These are phyloP conservation scores for Branchellion lobata DNA, from an alignment of 2,888 invertebrate species.

Conservation along the genomic window DNA sequence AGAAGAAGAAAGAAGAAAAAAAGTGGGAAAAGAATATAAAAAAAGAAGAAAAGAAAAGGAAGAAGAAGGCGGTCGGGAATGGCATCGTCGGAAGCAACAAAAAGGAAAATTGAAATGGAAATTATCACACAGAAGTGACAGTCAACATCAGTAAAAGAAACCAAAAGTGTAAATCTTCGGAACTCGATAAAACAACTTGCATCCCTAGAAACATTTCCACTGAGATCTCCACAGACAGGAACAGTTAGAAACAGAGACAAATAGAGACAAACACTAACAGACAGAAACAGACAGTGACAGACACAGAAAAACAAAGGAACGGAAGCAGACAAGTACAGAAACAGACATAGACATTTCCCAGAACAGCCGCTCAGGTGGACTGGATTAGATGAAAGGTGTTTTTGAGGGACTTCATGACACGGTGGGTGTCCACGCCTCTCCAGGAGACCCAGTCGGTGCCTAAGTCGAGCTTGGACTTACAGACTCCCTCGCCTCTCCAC, in stretches of 20 bases:
- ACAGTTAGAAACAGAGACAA: constrained; percentile 13
- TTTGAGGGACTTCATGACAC: too few relatives aligned
- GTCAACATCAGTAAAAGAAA: too few relatives aligned
- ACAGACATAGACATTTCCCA: constrained; percentile 18
- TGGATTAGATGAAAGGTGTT: too few relatives aligned
- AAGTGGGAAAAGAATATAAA: too few relatives aligned
- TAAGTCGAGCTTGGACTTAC: constrained; percentile 31
- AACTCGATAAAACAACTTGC: too few relatives aligned
- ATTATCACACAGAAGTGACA: too few relatives aligned
- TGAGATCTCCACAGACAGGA: too few relatives aligned
- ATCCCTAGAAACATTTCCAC: too few relatives aligned
- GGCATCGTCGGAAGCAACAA: background rate
- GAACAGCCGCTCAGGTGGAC: too few relatives aligned
- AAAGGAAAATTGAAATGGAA: too few relatives aligned
- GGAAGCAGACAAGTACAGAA: constrained; percentile 4
- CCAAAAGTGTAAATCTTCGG: too few relatives aligned
- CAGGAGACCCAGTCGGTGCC: background rate
- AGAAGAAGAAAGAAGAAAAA: background rate
- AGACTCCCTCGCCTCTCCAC: constrained; percentile 48
- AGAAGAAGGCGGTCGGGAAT: background rate
- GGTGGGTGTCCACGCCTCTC: too few relatives aligned
- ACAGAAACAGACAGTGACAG: background rate
- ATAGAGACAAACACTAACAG: constrained; percentile 27
- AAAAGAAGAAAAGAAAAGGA: constrained; percentile 3
- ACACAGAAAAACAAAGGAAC: background rate